These are phyloP conservation scores for Ypsolopha sequella DNA, from an alignment of 2,888 invertebrate species.

Conservation along the genomic window DNA sequence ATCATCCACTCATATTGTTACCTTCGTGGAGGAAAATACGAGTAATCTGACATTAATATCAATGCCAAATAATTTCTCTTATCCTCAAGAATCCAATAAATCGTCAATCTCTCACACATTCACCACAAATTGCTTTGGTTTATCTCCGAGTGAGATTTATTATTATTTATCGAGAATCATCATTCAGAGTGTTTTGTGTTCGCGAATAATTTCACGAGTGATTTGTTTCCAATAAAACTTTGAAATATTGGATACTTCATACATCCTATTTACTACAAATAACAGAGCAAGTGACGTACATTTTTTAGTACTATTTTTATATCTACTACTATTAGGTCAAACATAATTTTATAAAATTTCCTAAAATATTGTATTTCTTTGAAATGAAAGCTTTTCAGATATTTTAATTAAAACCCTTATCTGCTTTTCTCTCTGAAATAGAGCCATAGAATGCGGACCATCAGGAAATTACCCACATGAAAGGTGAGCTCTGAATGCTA, in stretches of 20 bases:
- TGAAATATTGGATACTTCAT: background rate
- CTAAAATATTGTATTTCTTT: no score
- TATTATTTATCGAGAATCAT: constrained; percentile 42
- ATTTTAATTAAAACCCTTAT: constrained; percentile 6
- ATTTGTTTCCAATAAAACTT: constrained; percentile 2
- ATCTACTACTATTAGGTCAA: no score
- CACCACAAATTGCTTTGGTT: constrained; percentile 54
- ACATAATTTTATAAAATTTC: no score
- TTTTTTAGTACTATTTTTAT: no score
- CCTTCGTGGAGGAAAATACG: no score
- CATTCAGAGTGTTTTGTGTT: constrained; percentile 19
- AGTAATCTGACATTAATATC: no score
- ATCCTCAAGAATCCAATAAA: constrained; percentile 36
- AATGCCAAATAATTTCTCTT: constrained; percentile 37
- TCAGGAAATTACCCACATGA: constrained; percentile 65
- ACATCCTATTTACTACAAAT: no score
- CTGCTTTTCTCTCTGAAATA: constrained; percentile 20
- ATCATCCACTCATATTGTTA: no score
- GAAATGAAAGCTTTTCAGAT: no score
- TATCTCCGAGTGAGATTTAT: constrained; percentile 44
- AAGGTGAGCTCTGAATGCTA: constrained; percentile 53
- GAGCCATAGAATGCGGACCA: constrained; percentile 40
- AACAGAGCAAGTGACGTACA: no score
- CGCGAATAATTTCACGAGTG: constrained; percentile 3
- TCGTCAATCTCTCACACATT: constrained; percentile 49